Conservation (phyloP, 2,888 invertebrate genomes). For the Gastrophysa polygoni region DNA sequence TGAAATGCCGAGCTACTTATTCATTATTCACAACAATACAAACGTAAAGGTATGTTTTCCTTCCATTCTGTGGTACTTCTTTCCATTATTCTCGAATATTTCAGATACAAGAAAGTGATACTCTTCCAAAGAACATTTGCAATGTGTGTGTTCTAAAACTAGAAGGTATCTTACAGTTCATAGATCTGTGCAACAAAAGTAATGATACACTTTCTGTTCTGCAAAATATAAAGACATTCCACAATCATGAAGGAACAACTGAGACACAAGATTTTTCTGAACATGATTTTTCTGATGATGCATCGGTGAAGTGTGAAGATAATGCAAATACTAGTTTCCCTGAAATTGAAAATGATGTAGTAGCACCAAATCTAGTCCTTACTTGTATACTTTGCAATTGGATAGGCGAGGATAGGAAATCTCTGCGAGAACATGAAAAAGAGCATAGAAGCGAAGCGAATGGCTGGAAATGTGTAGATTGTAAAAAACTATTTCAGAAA, state of each 20-base stretch:
- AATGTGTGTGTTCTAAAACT: constrained; percentile 20
- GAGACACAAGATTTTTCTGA: background rate
- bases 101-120: constrained; percentile 26
- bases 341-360: constrained; percentile 3
- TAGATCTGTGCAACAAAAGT: constrained; percentile 25
- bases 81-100: constrained; percentile 1
- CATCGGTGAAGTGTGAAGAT: constrained; percentile 17
- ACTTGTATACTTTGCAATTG: constrained; percentile 25
- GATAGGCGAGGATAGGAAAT: constrained; percentile 14
- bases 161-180: constrained; percentile 21
- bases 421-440: constrained; percentile 20
- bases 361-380: background rate
- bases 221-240: constrained; percentile 5
- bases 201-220: constrained; percentile 16
- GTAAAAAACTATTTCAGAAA: constrained; percentile 25
- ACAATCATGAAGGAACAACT: too few relatives aligned
- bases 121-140: constrained; percentile 27
- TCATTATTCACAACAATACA: constrained; percentile 22
- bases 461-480: constrained; percentile 27
- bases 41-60: constrained; percentile 22
- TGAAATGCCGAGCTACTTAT: constrained; percentile 12
- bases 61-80: too few relatives aligned
- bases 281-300: constrained; percentile 11
- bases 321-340: constrained; percentile 4
- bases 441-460: constrained; percentile 18